Evolutionary conservation across 2,888 invertebrate genomes (phyloP).

Genomic region (Trachelus iudaicus): DNA sequence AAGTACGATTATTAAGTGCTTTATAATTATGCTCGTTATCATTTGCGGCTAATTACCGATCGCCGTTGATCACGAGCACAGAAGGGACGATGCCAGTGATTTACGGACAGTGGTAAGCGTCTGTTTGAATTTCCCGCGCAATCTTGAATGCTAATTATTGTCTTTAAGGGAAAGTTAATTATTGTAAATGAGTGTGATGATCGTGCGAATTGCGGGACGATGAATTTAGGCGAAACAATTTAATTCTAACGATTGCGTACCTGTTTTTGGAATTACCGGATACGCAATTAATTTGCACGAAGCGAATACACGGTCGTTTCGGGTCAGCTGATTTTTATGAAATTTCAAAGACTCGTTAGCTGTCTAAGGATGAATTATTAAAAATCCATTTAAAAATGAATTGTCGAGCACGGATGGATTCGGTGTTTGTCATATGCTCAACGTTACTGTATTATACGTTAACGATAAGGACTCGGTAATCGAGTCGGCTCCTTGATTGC

Average conservation of each 20-base stretch:
- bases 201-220: neutral
- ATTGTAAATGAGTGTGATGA: neutral
- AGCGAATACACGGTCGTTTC: neutral
- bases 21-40: neutral
- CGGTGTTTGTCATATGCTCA: constrained; percentile 8
- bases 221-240: neutral
- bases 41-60: neutral
- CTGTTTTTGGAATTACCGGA: neutral
- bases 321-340: constrained; percentile 6
- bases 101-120: neutral
- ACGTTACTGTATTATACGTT: constrained; percentile 6
- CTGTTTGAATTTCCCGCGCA: neutral
- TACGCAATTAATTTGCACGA: neutral
- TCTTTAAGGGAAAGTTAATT: neutral
- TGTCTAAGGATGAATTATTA: neutral
- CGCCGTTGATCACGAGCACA: neutral
- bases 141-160: neutral
- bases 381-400: neutral
- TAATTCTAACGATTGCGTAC: neutral
- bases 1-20: neutral
- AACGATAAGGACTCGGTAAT: neutral
- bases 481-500: neutral
- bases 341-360: constrained; percentile 2
- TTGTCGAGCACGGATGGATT: constrained; percentile 1
- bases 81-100: neutral